Evolutionary conservation across 2,888 invertebrate species (phyloP), one percentile per base, ranked within the genome.

Genomic region (Rugalucina vietnamica): DNA sequence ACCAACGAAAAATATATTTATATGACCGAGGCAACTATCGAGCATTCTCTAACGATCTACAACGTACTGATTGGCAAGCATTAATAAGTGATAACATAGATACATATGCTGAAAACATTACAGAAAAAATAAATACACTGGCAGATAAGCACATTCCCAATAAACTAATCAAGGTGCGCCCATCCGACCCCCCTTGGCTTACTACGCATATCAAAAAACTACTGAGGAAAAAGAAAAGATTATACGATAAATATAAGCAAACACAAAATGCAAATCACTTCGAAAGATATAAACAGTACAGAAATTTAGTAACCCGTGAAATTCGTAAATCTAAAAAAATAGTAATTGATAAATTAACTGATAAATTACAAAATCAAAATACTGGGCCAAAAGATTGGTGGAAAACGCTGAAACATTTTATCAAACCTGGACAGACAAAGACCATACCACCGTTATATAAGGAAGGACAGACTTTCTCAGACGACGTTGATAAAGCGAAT

Each of bases 11-110:
- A 43, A 29, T 65, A 29, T 21, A 27, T 43, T 29, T 79, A 36
- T 79, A 54, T 39, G 57, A 78, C 24, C 24, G 49, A 18, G 79
- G 57, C 10, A 60, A 72, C 34, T 79, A 72, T 21, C 18, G 72
- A 27, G 24, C 10, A 10, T 21, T 79, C 3, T 10, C 29, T 8
- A 14, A 36, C 1, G 21, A 57, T n/a, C 34, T 36, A 18, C 5
- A 12, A 14, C 5, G 5, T 37, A 1, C n/a, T 18, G 21, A 50
- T 21, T 79, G 72, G 54, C n/a, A 79, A 4, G 2, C 14, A 8
- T 32, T 70, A 10, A 32, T n/a, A 14, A n/a, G 36, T 54, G 27
- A 50, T 24, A 37, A 71, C 36, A 71, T 79, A 12, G 29, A 79
- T 24, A 54, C 10, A 54, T 60, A 72, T 54, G 27, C 79, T 34